Conservation (phyloP, 2,797 vertebrate genomes). For the Danio kyathit region DNA sequence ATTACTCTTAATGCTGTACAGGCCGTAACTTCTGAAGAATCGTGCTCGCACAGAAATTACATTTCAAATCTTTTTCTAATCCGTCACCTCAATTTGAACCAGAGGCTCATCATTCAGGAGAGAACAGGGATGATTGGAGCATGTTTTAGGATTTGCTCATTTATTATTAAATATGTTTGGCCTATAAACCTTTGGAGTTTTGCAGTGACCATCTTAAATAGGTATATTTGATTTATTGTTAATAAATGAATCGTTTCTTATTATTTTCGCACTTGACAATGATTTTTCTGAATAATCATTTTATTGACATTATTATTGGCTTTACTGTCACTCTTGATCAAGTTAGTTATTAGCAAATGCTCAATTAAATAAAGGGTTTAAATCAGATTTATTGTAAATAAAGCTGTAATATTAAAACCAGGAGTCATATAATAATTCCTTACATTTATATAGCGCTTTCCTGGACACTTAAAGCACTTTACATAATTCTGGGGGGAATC, state of each 20-base stretch:
- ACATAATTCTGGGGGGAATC: too few species aligned
- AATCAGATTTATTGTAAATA: too few species aligned
- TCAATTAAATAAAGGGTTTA: too few species aligned
- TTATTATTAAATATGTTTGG: not conserved
- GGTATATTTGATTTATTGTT: not conserved
- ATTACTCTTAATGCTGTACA: conserved; percentile 22
- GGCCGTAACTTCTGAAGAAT: conserved; percentile 26
- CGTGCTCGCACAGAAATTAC: conserved; percentile 8
- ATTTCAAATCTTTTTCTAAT: conserved; percentile 24
- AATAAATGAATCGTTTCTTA: not conserved
- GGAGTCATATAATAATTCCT: too few species aligned
- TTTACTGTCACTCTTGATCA: not conserved
- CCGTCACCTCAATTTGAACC: not conserved
- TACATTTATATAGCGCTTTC: too few species aligned
- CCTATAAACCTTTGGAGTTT: not conserved
- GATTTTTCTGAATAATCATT: not conserved
- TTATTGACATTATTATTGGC: not conserved
- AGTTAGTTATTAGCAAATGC: not conserved
- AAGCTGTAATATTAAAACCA: too few species aligned
- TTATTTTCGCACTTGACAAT: not conserved
- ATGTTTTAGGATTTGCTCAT: not conserved
- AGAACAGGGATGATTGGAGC: not conserved
- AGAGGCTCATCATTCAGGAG: not conserved
- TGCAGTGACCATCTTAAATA: not conserved
- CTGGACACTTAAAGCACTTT: too few species aligned